A percentile compares a stretch with the other conserved stretches of the same genome.
Conservation (phyloP, 1,140 invertebrate genomes). For the Pissodes strobi region DNA sequence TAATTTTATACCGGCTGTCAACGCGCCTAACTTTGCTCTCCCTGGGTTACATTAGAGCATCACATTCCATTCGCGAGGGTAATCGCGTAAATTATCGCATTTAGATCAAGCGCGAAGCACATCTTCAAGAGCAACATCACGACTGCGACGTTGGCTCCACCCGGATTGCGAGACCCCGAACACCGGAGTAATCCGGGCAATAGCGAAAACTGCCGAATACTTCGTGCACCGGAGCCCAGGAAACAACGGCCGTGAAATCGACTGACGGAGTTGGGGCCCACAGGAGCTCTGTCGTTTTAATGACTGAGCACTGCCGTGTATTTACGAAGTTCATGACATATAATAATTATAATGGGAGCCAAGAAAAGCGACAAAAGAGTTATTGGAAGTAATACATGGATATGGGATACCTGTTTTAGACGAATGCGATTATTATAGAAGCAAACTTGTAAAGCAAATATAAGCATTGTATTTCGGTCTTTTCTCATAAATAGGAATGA, state of each 20-base stretch:
- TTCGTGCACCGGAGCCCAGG: conserved; percentile 37
- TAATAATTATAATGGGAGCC: neutral
- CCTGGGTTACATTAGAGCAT: neutral
- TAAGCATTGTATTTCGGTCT: no score
- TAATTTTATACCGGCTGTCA: no score
- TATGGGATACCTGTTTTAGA: no score
- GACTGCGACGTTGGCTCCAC: conserved; percentile 44
- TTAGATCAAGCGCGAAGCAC: neutral
- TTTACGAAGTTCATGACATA: neutral
- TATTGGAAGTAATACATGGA: no score
- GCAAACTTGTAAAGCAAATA: no score
- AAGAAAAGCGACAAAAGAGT: neutral
- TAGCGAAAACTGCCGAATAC: conserved; percentile 8
- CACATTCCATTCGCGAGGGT: neutral
- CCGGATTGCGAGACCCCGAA: conserved; percentile 42
- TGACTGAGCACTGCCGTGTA: neutral
- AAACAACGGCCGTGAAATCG: conserved; percentile 45
- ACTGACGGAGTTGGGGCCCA: conserved; percentile 3
- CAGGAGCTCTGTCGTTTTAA: conserved; percentile 2
- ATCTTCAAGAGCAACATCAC: conserved; percentile 13
- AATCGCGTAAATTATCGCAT: conserved; percentile 15
- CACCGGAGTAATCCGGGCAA: conserved; percentile 35
- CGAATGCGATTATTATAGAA: no score
- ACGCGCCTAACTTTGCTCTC: no score
- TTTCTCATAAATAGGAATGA: no score